Percentiles rank a stretch among this genome's conserved stretches.
phyloP scores from a whole-genome alignment of 2,797 vertebrate genomes.

The Rhinoraja longicauda region DNA sequence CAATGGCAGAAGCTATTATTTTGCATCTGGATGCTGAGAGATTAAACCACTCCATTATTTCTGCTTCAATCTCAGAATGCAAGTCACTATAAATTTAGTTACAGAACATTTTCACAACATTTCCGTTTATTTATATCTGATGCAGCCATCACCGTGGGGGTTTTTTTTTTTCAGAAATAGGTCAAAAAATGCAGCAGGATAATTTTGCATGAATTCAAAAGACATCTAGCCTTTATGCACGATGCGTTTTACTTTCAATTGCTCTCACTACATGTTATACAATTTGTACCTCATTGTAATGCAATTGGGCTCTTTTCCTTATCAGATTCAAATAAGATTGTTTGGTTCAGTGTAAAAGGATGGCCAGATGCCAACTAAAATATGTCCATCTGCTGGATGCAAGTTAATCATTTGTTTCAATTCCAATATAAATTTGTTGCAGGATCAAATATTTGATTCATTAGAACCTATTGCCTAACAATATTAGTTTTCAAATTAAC shows the following conservation, averaged over 20 bases:
- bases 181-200: constrained; percentile 28
- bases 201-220: constrained; percentile 28
- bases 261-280: constrained; percentile 18
- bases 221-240: constrained; percentile 9
- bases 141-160: background rate
- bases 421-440: constrained; percentile 30
- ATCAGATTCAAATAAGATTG: constrained; percentile 34
- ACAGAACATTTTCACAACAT: background rate
- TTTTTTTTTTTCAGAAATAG: constrained; percentile 18
- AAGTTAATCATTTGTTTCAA: constrained; percentile 37
- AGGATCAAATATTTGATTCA: constrained; percentile 14
- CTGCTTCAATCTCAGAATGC: constrained; percentile 23
- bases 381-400: constrained; percentile 33
- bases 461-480: constrained; percentile 27
- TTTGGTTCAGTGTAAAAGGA: constrained; percentile 17
- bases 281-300: constrained; percentile 38
- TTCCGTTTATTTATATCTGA: constrained; percentile 26
- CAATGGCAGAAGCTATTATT: constrained; percentile 34
- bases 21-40: background rate
- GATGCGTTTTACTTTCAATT: constrained; percentile 2
- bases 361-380: constrained; percentile 33
- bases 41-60: constrained; percentile 30
- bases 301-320: constrained; percentile 35
- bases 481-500: background rate
- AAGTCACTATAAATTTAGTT: constrained; percentile 30